These are phyloP conservation scores for Stenchaetothrips biformis DNA, from an alignment of 2,888 invertebrate species.

Conservation along the genomic window DNA sequence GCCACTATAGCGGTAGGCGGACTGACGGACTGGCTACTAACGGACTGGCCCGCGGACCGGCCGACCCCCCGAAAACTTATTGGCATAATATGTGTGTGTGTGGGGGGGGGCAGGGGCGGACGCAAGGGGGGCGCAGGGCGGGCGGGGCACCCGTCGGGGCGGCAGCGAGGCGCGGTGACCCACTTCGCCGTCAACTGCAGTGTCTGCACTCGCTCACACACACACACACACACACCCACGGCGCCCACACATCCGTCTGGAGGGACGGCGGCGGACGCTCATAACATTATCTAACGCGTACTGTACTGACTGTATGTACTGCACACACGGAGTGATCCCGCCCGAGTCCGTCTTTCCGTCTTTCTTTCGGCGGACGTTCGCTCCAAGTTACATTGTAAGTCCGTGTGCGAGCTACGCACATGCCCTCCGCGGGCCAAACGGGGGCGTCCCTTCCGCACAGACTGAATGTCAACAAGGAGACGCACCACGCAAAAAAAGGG, in stretches of 20 bases:
- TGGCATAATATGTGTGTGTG: not conserved
- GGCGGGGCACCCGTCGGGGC: not conserved
- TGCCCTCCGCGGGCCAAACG: too few species aligned
- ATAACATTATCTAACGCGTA: constrained; percentile 1
- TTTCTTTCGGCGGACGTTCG: too few species aligned
- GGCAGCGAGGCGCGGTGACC: not conserved
- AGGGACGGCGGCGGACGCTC: not conserved
- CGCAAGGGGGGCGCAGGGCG: too few species aligned
- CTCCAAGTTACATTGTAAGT: too few species aligned
- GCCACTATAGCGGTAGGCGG: too few species aligned
- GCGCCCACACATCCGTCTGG: not conserved
- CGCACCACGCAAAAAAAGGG: too few species aligned
- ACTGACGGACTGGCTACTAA: too few species aligned
- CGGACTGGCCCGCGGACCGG: not conserved
- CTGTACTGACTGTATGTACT: not conserved
- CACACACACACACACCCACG: constrained; percentile 1
- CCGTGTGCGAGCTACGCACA: too few species aligned
- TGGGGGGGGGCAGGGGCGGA: not conserved
- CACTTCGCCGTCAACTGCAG: constrained; percentile 15
- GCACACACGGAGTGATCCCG: too few species aligned
- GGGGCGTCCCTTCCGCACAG: too few species aligned
- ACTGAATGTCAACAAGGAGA: too few species aligned
- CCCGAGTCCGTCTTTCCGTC: too few species aligned
- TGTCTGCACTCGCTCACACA: constrained; percentile 5
- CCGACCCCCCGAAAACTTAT: constrained; percentile 9